Evolutionary conservation across 2,113 vertebrate species (phyloP).

Genomic region (Nettapus auritus): DNA sequence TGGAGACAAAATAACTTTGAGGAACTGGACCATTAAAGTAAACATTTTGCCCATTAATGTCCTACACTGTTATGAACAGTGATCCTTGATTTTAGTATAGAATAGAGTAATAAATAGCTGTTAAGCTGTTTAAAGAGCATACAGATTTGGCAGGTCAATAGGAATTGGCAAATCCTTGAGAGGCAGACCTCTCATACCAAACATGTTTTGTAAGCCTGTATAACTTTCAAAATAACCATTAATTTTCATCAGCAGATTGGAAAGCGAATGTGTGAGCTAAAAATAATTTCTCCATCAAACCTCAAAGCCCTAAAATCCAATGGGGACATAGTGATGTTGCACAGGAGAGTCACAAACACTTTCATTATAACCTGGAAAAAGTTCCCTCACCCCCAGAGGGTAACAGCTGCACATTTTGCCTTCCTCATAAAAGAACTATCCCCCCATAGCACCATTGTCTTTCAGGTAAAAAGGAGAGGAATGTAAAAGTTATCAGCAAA

Average conservation of each 20-base stretch:
- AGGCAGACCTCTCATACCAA: not conserved
- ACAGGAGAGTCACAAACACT: not conserved
- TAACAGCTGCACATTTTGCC: not conserved
- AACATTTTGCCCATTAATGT: not conserved
- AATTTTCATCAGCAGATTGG: not conserved
- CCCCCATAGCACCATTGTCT: not conserved
- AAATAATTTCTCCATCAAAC: not conserved
- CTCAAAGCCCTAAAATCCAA: not conserved
- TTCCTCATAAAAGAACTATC: not conserved
- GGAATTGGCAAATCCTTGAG: not conserved
- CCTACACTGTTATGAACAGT: not conserved
- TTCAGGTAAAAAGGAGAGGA: not conserved
- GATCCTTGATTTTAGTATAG: not conserved
- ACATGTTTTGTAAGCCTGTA: not conserved
- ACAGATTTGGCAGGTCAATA: rapidly evolving
- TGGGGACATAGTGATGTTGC: not conserved
- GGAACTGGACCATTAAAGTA: not conserved
- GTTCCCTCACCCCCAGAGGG: not conserved
- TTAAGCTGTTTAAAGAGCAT: not conserved
- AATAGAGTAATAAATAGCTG: not conserved
- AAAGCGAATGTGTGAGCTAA: not conserved
- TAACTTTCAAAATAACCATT: not conserved
- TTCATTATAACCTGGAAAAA: not conserved
- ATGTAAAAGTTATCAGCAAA: not conserved
- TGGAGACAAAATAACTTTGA: slow-evolving; percentile 40